Percentiles rank a stretch among this genome's conserved stretches.
These are phyloP conservation scores for Gymnosoma rotundatum DNA, from an alignment of 2,888 invertebrate genomes.

Conservation along the genomic window DNA sequence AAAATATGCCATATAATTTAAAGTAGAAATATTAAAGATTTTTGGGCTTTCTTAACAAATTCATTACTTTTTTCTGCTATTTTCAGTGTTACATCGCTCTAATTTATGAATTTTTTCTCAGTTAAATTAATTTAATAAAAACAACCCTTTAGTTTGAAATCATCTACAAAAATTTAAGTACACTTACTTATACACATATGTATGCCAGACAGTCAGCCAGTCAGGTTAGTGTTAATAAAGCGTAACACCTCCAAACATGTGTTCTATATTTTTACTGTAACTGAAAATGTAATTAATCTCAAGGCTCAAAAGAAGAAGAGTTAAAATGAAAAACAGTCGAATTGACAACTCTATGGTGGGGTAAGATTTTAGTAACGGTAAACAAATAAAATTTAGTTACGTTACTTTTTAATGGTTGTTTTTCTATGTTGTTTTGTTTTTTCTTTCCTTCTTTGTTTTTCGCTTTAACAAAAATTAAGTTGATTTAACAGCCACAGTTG, in stretches of 20 bases:
- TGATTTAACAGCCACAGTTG: slow-evolving; percentile 2
- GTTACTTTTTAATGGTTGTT: slow-evolving; percentile 41
- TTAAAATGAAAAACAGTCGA: slow-evolving; percentile 28
- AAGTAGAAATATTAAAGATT: no score
- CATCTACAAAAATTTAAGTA: slow-evolving; percentile 4
- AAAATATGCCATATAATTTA: background rate
- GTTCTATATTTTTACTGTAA: slow-evolving; percentile 37
- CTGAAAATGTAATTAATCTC: slow-evolving; percentile 60
- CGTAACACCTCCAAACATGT: slow-evolving; percentile 58
- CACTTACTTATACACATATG: slow-evolving; percentile 8
- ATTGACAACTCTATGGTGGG: slow-evolving; percentile 58
- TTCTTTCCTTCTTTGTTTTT: no score
- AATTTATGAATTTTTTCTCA: slow-evolving; percentile 6
- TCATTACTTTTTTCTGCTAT: background rate
- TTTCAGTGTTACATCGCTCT: background rate
- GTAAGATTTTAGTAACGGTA: slow-evolving; percentile 56
- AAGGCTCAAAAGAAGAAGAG: background rate
- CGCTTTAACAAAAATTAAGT: slow-evolving; percentile 7
- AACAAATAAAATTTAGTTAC: slow-evolving; percentile 46
- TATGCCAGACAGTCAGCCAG: background rate
- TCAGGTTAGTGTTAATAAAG: slow-evolving; percentile 41
- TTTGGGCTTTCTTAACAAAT: background rate
- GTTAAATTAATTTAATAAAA: slow-evolving; percentile 22
- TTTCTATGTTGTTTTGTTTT: no score
- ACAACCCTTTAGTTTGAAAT: slow-evolving; percentile 41